Evolutionary conservation across 2,113 vertebrate genomes (phyloP), one percentile per base, ranked within the genome.

Genomic region (Takifugu flavidus): DNA sequence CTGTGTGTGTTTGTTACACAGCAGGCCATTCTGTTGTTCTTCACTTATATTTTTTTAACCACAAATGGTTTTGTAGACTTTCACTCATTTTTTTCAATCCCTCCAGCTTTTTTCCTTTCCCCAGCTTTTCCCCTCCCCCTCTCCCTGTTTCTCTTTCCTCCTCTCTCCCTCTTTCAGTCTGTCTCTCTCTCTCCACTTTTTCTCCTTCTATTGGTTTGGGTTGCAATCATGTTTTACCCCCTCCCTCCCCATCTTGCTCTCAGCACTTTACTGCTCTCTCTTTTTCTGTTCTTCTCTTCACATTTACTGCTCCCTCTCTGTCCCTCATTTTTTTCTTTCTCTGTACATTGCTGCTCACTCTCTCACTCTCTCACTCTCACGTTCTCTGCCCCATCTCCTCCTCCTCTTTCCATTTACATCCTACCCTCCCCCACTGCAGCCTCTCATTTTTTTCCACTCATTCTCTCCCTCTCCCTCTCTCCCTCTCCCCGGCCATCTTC

Each of bases 1-100:
- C 6, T 59, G 27, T 62, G 46, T 54, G 42, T 49, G 59, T 26
- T 53, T 51, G 6, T 46, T 6, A 13, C 5, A 5, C n/a, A 45
- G 25, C 26, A 45, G 28, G 27, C 53, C 42, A 28, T 59, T 72
- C 56, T 25, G 47, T 45, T 66, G 68, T 68, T 65, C 69, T 75
- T 70, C 79, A 70, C 82, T 82, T 75, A 77, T 87, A 72, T 84
- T 82, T 82, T 47, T 77, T 46, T 69, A 77, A 74, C 72, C 64
- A 72, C 57, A 20, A 74, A 75, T 15, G 20, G 62, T 73, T 80
- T 67, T 75, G 53, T 74, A 56, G 62, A 74, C 59, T 66, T 60
- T 60, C 59, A 61, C 65, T 53, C 57, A 0, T 63, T 77, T 57
- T 70, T 74, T 72, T 67, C 67, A 49, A 47, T 65, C 75, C 70